A percentile compares a stretch with the other conserved stretches of the same genome.
These are phyloP conservation scores for Trichogramma dendrolimi DNA, from an alignment of 2,888 invertebrate species.

Conservation along the genomic window DNA sequence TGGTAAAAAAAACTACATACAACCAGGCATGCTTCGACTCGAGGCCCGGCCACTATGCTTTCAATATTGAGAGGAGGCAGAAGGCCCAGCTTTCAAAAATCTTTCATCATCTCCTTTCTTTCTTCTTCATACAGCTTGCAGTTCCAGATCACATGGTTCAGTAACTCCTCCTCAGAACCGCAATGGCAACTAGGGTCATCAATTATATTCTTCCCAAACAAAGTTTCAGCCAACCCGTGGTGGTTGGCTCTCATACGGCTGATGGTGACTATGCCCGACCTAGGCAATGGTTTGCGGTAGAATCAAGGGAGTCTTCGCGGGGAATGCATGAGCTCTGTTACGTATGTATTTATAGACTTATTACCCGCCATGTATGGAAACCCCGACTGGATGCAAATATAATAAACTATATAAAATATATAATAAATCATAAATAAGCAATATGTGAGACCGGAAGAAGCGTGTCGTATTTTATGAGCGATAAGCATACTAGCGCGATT, in stretches of 20 bases:
- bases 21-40: not conserved
- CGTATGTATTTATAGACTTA: too few relatives aligned
- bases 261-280: not conserved
- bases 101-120: not conserved
- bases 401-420: too few relatives aligned
- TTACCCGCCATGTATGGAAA: too few relatives aligned
- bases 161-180: not conserved
- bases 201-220: constrained; percentile 2
- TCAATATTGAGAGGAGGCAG: not conserved
- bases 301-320: too few relatives aligned
- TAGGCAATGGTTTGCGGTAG: too few relatives aligned
- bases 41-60: not conserved
- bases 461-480: too few relatives aligned
- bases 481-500: too few relatives aligned
- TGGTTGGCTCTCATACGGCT: constrained; percentile 6
- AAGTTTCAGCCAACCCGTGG: constrained; percentile 11
- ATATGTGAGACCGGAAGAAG: too few relatives aligned
- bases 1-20: not conserved
- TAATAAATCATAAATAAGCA: too few relatives aligned
- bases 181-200: constrained; percentile 5
- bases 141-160: constrained; percentile 13
- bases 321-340: too few relatives aligned
- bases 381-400: too few relatives aligned
- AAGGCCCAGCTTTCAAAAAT: not conserved
- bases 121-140: constrained; percentile 2